Evolutionary conservation across 2,797 vertebrate species (phyloP).

Genomic region (Thalassophryne amazonica): DNA sequence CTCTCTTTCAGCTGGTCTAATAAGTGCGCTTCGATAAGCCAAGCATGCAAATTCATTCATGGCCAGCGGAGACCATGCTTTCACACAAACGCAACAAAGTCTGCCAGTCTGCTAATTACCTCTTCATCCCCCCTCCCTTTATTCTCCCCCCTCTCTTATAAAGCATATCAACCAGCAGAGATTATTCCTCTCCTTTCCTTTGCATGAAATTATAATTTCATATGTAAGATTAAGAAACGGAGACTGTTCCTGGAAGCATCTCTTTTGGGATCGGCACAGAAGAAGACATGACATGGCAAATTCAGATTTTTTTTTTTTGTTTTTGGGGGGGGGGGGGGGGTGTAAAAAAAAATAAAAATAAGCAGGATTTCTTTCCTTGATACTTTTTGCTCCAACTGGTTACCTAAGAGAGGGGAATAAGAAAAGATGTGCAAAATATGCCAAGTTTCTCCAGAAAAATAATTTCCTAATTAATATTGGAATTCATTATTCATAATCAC

Average conservation of each 20-base stretch:
- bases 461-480: slow-evolving; percentile 3
- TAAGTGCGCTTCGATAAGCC: slow-evolving; percentile 83
- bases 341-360: too few relatives aligned
- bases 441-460: neutral
- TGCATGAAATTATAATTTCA: slow-evolving; percentile 85
- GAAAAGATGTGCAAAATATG: neutral
- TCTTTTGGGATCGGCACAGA: slow-evolving; percentile 22
- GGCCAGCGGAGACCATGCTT: slow-evolving; percentile 77
- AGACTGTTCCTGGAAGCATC: slow-evolving; percentile 25
- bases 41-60: slow-evolving; percentile 86
- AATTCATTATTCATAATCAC: slow-evolving; percentile 13
- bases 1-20: slow-evolving; percentile 84
- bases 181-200: slow-evolving; percentile 79
- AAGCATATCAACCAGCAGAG: slow-evolving; percentile 74
- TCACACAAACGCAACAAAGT: slow-evolving; percentile 76
- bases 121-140: slow-evolving; percentile 79
- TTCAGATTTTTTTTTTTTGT: slow-evolving; percentile 22
- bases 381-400: neutral
- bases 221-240: slow-evolving; percentile 75
- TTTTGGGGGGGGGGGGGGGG: too few relatives aligned
- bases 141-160: slow-evolving; percentile 76
- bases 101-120: slow-evolving; percentile 83
- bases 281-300: slow-evolving; percentile 50
- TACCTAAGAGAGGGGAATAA: neutral
- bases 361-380: slow-evolving; percentile 5